Evolutionary conservation across 2,888 invertebrate genomes (phyloP).

Genomic region (Amiota mariae): DNA sequence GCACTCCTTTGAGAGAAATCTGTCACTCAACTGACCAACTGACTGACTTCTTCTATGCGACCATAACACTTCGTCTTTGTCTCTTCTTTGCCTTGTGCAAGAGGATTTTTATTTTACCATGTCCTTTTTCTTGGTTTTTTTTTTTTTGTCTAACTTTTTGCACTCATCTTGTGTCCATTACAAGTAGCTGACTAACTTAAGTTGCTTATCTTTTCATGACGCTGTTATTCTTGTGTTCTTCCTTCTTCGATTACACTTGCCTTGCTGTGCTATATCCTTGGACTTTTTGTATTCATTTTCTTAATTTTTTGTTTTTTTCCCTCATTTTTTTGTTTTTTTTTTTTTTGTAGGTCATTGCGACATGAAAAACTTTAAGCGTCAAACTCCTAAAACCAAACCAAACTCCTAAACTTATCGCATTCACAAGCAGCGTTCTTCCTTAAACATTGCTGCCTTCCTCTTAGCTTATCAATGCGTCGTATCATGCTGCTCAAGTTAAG

Average conservation of each 20-base stretch:
- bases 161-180: not conserved
- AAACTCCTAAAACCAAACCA: not conserved
- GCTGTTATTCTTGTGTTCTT: not conserved
- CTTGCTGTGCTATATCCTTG: not conserved
- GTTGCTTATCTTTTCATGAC: constrained; percentile 16
- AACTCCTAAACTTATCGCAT: constrained; percentile 16
- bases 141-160: not conserved
- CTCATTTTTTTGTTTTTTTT: not conserved
- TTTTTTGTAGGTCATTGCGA: constrained; percentile 5
- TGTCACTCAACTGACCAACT: not conserved
- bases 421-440: constrained; percentile 48
- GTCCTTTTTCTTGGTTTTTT: too few species aligned
- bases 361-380: not conserved
- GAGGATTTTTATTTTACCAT: not conserved
- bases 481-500: not conserved
- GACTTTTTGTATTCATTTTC: not conserved
- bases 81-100: not conserved
- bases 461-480: constrained; percentile 42
- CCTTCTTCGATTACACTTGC: constrained; percentile 4
- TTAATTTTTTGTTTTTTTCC: not conserved
- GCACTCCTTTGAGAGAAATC: not conserved
- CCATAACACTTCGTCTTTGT: not conserved
- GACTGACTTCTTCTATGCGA: not conserved
- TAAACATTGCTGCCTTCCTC: constrained; percentile 49
- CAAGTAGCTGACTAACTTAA: constrained; percentile 12